A percentile compares a stretch with the other conserved stretches of the same genome.
These are phyloP conservation scores for Arvicanthis niloticus DNA, from an alignment of 2,113 vertebrate genomes.

Conservation along the genomic window DNA sequence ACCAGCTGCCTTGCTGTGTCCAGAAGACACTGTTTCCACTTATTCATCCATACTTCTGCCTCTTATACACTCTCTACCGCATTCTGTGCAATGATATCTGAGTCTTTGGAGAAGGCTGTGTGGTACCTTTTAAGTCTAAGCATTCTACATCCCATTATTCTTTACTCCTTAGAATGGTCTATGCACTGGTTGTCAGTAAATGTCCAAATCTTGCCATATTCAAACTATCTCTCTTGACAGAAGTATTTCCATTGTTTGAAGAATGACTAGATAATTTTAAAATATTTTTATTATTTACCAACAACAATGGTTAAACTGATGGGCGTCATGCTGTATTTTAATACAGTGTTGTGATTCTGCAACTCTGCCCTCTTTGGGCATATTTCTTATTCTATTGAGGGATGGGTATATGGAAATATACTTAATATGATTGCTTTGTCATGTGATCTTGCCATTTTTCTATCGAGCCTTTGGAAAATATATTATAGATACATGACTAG, in stretches of 20 bases:
- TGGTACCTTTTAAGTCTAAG: neutral
- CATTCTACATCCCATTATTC: neutral
- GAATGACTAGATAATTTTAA: neutral
- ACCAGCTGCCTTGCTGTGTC: neutral
- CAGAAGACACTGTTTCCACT: too few species aligned
- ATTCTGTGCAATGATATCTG: neutral
- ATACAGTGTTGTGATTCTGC: neutral
- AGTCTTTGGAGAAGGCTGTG: neutral
- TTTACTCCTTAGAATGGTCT: neutral
- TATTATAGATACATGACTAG: constrained; percentile 41
- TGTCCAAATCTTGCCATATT: neutral
- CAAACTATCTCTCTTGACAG: neutral
- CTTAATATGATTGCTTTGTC: neutral
- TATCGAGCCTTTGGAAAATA: constrained; percentile 21
- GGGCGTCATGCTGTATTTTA: neutral
- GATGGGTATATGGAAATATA: neutral
- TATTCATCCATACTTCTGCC: neutral
- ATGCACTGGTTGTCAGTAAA: neutral
- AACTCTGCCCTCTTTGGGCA: neutral
- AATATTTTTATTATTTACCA: constrained; percentile 10
- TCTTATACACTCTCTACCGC: neutral
- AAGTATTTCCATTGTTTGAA: neutral
- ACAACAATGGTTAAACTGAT: neutral
- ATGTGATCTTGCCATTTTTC: neutral
- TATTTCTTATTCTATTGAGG: neutral